Evolutionary conservation across 2,113 vertebrate genomes (phyloP), one percentile per base, ranked within the genome.

Genomic region (Struthio camelus): DNA sequence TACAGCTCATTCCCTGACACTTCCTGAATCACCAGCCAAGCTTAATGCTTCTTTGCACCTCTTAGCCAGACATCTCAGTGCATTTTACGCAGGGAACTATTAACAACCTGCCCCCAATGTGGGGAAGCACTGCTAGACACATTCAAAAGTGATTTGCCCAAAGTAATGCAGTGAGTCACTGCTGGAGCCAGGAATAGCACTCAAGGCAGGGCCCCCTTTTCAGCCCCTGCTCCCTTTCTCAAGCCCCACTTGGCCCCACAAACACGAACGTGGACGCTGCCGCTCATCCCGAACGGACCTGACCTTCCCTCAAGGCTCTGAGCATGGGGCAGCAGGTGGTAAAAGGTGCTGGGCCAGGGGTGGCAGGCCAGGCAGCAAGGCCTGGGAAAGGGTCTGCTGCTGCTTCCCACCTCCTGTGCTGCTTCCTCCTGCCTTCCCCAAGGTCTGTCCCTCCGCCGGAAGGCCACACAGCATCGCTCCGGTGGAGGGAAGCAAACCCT

Each of bases 151-250:
- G 62, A 40, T 85, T 50, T 96, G 91, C 89, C 94, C 89, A 20
- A 89, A 81, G 89, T 94, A 36, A 89, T 0, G 1, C 51, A 1
- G 28, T 85, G 94, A 94, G 42, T 93, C 91, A 89, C 20, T 42
- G 32, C 87, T 2, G 62, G 91, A 77, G 91, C 89, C 91, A 79
- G 78, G 89, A 96, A 93, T 72, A 91, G 62, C 70, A 30, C 27
- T 0, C 1, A 59, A 80, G 44, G 75, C 61, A 13, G 65, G 56
- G 34, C 76, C 86, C 65, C 2, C 2, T 23, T 23, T 76, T 38
- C 84, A 23, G 40, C 48, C 15, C 0, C 75, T 48, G 56, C 14
- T 2, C 50, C 71, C 22, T 0, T 1, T 18, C 67, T 42, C 2
- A 1, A 65, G 85, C 58, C 14, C 34, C 9, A 0, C 53, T 81